These are phyloP conservation scores for Palloptera scutellata DNA, from an alignment of 2,888 invertebrate genomes.

Conservation along the genomic window DNA sequence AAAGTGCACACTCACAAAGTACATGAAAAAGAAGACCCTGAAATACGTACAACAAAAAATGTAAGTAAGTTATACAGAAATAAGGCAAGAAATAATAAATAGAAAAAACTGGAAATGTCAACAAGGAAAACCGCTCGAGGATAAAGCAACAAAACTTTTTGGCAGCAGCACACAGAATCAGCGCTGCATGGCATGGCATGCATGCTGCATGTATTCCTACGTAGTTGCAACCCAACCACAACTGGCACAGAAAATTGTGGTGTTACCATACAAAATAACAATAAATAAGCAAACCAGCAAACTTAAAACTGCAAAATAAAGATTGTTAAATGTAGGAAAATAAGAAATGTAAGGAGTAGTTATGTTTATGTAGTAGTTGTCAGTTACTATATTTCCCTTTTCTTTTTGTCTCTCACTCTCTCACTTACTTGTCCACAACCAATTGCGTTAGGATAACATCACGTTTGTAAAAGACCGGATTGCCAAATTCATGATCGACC, in stretches of 20 bases:
- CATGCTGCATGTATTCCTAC: background rate
- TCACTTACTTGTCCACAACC: slow-evolving; percentile 80
- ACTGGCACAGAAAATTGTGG: background rate
- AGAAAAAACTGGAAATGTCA: background rate
- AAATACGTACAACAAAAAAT: background rate
- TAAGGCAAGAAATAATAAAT: slow-evolving; percentile 17
- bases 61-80: background rate
- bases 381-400: background rate
- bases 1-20: background rate
- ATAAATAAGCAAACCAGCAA: slow-evolving; percentile 24
- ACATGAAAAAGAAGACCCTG: background rate
- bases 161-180: background rate
- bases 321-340: slow-evolving; percentile 4
- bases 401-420: slow-evolving; percentile 13
- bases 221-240: background rate
- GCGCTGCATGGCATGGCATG: background rate
- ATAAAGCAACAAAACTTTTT: background rate
- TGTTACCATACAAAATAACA: background rate
- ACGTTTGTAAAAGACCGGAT: slow-evolving; percentile 91
- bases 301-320: slow-evolving; percentile 16
- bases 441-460: slow-evolving; percentile 90
- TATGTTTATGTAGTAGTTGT: background rate
- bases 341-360: slow-evolving; percentile 4
- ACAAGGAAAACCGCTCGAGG: background rate
- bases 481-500: slow-evolving; percentile 90